Conservation (phyloP, 2,888 invertebrate genomes). For the Lingula anatina region DNA sequence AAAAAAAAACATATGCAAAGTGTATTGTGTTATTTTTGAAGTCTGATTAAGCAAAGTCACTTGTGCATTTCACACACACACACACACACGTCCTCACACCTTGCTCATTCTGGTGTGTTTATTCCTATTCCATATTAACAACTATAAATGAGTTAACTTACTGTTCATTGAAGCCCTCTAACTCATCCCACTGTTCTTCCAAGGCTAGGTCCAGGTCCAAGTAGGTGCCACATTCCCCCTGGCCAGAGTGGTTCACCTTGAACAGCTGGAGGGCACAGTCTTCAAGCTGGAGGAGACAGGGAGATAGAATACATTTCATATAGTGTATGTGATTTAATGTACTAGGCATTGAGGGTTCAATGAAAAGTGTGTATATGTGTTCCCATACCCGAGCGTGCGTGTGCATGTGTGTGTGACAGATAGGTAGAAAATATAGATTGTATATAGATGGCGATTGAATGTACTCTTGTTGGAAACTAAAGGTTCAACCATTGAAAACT, state of each 20-base stretch:
- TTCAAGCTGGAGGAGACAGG: slow-evolving; percentile 75
- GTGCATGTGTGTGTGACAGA: not conserved
- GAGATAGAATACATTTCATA: slow-evolving; percentile 3
- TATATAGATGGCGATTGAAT: no score
- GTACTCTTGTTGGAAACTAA: no score
- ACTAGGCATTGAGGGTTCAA: not conserved
- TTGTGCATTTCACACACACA: no score
- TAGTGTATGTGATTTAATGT: not conserved
- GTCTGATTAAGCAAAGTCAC: no score
- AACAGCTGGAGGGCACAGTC: slow-evolving; percentile 96
- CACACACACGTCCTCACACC: no score
- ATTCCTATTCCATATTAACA: no score
- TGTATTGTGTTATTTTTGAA: no score
- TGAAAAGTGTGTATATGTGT: not conserved
- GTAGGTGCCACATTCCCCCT: slow-evolving; percentile 92
- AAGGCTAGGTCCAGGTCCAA: slow-evolving; percentile 94
- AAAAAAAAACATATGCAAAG: no score
- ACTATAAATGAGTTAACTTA: no score
- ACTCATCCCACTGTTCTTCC: slow-evolving; percentile 94
- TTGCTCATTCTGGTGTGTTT: no score
- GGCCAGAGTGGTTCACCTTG: slow-evolving; percentile 62
- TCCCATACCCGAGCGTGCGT: not conserved
- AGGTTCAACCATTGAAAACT: no score
- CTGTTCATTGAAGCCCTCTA: slow-evolving; percentile 93
- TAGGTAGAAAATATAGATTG: no score